A percentile compares a stretch with the other conserved stretches of the same genome.
Conservation (phyloP, 2,797 vertebrate genomes). For the Pangasius sanitwongsei region DNA sequence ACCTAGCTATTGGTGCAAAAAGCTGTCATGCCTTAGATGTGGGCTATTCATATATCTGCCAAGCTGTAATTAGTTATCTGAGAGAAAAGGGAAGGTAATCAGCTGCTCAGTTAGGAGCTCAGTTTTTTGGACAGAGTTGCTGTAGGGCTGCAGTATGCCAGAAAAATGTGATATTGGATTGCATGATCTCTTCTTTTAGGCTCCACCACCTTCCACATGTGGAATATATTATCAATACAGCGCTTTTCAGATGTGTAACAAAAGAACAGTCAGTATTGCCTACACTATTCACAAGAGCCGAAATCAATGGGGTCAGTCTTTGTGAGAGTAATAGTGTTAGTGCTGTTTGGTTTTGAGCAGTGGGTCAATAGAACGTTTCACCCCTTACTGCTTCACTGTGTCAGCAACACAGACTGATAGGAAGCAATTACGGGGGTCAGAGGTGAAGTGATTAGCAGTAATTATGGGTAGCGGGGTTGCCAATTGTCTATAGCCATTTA, state of each 20-base stretch:
- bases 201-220: background rate
- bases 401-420: slow-evolving; percentile 57
- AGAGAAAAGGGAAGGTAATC: background rate
- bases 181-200: background rate
- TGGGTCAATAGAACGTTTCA: slow-evolving; percentile 50
- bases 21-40: background rate
- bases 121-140: too few relatives aligned
- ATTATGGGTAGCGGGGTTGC: slow-evolving; percentile 53
- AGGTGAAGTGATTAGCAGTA: slow-evolving; percentile 59
- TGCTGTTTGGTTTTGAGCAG: slow-evolving; percentile 37
- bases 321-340: slow-evolving; percentile 30
- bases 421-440: slow-evolving; percentile 60
- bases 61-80: background rate
- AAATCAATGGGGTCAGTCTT: slow-evolving; percentile 67
- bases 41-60: too few relatives aligned
- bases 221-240: background rate
- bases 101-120: background rate
- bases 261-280: slow-evolving; percentile 15
- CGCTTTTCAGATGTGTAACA: slow-evolving; percentile 9
- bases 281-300: slow-evolving; percentile 56
- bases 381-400: slow-evolving; percentile 29
- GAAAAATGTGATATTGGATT: background rate
- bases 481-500: slow-evolving; percentile 42
- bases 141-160: background rate
- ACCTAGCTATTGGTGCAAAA: background rate